Conservation (phyloP, 2,797 vertebrate genomes). For the Prunella strophiata region DNA sequence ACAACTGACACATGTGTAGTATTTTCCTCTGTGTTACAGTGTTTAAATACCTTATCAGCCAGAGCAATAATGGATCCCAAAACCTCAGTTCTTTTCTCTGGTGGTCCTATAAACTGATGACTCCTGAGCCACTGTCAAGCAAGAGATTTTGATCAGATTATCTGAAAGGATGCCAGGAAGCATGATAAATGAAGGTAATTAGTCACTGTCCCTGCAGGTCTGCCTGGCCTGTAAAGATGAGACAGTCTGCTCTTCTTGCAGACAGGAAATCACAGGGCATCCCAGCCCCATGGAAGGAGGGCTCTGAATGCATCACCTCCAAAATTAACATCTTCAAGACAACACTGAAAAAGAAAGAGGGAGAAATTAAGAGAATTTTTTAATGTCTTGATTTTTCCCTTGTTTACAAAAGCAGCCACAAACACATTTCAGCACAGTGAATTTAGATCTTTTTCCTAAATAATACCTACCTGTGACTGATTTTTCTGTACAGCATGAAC, state of each 20-base stretch:
- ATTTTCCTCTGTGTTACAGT: not conserved
- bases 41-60: not conserved
- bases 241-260: constrained; percentile 49
- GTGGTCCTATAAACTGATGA: not conserved
- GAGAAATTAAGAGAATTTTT: not conserved
- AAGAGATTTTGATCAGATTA: constrained; percentile 86
- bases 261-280: not conserved
- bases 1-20: fast-evolving
- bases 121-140: constrained; percentile 77
- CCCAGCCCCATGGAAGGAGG: not conserved
- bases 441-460: not conserved
- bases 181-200: constrained; percentile 88
- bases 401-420: not conserved
- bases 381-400: not conserved
- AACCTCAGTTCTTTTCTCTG: not conserved
- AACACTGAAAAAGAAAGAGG: not conserved
- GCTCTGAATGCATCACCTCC: not conserved
- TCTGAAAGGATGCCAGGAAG: constrained; percentile 76
- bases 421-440: not conserved
- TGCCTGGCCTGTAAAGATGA: constrained; percentile 76
- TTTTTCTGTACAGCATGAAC: not conserved
- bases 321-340: not conserved
- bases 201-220: constrained; percentile 85
- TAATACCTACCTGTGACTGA: not conserved
- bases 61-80: not conserved